Base-by-base conservation (phyloP, 2,113 vertebrate genomes). In the Macaca mulatta region DNA sequence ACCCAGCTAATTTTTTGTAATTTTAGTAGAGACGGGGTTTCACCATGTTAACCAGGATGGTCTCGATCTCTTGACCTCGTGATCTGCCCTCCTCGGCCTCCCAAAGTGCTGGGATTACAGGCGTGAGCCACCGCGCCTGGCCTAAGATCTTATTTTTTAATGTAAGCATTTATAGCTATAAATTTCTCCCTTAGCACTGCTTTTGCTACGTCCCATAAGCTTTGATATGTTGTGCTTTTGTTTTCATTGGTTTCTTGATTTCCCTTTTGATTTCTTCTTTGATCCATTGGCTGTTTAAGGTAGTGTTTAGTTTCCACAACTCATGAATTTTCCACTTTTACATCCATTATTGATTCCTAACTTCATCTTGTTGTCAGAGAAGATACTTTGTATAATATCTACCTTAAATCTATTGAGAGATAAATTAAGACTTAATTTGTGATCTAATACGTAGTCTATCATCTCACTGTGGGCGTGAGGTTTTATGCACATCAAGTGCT, bases 41-140 rank as follows among this genome's bases (percentile, higher is more conserved):
- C 12, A 3, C 48, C 48, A 0, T 50, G 48, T 50, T 50, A 13
- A 3, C 48, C 48, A 3, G 48, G 48, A 50, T 50, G 12, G 48
- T 50, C 48, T 50, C 12, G 48, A 50, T 50, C 2, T 50, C 48
- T 50, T 50, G 12, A 50, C 48, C 3, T 50, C 48, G 3, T 50
- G 48, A 13, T 50, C 48, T 50, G 48, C 12, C 48, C 3, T 3
- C 3, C 48, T 13, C 3, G 13, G 12, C 48, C 48, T 50, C 48
- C 12, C 48, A 50, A 48, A 50, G 48, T 50, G 12, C 48, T 50
- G 12, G 48, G 48, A 50, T 50, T 50, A 50, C 3, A 50, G 48
- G 12, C 48, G 0, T 50, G 48, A 50, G 48, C 48, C 48, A 50
- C 48, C 12, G 0, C 0, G 3, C 48, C 48, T 3, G 12, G 13